Conservation (phyloP, 2,797 vertebrate species). For the Cossypha dichroa region DNA sequence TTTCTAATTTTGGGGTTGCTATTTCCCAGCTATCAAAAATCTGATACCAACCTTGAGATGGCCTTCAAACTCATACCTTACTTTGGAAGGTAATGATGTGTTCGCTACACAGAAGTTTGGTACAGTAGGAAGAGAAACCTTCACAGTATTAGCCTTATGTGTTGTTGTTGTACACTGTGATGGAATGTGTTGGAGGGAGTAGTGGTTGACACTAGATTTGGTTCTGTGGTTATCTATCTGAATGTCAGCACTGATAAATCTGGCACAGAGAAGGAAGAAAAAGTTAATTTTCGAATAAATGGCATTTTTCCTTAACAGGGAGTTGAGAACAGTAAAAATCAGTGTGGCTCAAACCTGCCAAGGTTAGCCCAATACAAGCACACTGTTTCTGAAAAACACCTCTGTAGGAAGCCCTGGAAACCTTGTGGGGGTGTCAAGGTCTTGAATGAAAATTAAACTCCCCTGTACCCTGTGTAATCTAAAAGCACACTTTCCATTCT, state of each 20-base stretch:
- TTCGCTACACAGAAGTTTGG: not conserved
- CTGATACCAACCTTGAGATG: not conserved
- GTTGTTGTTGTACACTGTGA: not conserved
- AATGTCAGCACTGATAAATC: not conserved
- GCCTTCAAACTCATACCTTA: not conserved
- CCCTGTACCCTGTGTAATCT: not conserved
- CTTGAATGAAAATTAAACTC: not conserved
- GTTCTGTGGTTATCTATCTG: not conserved
- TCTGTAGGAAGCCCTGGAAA: not conserved
- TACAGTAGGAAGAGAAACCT: not conserved
- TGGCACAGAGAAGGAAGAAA: not conserved
- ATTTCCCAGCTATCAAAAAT: not conserved
- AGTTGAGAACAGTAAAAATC: not conserved
- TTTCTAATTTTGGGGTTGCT: not conserved
- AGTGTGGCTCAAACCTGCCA: not conserved
- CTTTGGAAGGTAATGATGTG: not conserved
- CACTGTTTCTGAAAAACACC: not conserved
- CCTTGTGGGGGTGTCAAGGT: not conserved
- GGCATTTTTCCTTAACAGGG: not conserved
- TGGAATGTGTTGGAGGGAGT: not conserved
- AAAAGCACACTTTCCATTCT: not conserved
- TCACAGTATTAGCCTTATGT: not conserved
- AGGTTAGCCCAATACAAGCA: not conserved
- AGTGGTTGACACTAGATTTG: not conserved
- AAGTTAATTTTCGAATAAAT: not conserved